These are phyloP conservation scores for Brenthis daphne DNA, from an alignment of 2,888 invertebrate genomes.

Conservation along the genomic window DNA sequence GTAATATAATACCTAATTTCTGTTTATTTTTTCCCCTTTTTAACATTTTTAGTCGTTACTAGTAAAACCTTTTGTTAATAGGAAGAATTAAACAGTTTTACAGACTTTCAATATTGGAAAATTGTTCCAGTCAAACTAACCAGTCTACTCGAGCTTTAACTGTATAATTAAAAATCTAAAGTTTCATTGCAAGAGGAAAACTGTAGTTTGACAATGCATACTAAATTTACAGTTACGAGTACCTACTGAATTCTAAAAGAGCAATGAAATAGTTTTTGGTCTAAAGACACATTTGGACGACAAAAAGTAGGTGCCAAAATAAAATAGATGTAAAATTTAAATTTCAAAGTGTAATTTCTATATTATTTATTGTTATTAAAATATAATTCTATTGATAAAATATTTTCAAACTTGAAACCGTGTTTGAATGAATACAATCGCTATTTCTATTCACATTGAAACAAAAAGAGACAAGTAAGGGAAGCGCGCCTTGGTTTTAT, in stretches of 20 bases:
- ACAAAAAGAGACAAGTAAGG: slow-evolving; percentile 12
- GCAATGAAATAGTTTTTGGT: background rate
- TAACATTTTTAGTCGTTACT: background rate
- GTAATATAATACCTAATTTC: too few relatives aligned
- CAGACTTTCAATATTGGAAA: slow-evolving; percentile 11
- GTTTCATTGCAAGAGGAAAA: slow-evolving; percentile 6
- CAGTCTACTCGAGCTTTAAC: slow-evolving; percentile 5
- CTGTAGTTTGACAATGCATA: background rate
- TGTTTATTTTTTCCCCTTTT: too few relatives aligned
- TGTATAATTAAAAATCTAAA: slow-evolving; percentile 17
- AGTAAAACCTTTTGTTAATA: slow-evolving; percentile 5
- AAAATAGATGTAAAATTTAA: background rate
- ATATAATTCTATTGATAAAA: slow-evolving; percentile 10
- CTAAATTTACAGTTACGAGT: background rate
- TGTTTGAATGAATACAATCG: background rate
- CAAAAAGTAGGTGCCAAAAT: background rate
- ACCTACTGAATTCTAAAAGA: background rate
- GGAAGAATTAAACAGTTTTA: slow-evolving; percentile 8
- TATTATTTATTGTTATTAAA: too few relatives aligned
- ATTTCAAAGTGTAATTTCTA: too few relatives aligned
- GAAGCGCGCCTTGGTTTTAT: background rate
- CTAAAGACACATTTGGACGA: background rate
- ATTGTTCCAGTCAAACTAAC: slow-evolving; percentile 11
- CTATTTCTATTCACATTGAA: slow-evolving; percentile 3
- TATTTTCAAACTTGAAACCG: background rate